Evolutionary conservation across 2,888 invertebrate species (phyloP).

Genomic region (Adelphocoris suturalis): DNA sequence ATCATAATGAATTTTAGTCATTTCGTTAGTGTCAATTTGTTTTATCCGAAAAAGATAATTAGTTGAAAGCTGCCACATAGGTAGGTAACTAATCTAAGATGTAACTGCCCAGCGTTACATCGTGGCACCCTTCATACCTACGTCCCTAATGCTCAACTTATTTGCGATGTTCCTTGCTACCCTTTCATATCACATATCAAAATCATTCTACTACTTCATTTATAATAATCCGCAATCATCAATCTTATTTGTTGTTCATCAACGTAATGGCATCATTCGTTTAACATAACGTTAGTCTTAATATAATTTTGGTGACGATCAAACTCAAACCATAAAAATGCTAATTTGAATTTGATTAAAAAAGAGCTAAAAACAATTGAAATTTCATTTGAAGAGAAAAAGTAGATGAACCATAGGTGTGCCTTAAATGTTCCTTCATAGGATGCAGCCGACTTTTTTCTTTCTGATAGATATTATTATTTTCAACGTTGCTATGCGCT

Average conservation of each 20-base stretch:
- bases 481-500: background rate
- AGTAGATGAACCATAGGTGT: constrained; percentile 52
- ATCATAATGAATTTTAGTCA: constrained; percentile 35
- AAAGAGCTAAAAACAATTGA: background rate
- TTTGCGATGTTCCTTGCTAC: constrained; percentile 3
- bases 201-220: background rate
- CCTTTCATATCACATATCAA: constrained; percentile 28
- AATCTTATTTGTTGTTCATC: no score
- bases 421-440: constrained; percentile 47
- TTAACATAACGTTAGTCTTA: no score
- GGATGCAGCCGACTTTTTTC: background rate
- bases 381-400: background rate
- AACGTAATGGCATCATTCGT: no score
- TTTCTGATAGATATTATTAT: background rate
- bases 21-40: background rate
- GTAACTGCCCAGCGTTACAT: background rate
- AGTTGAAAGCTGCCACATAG: background rate
- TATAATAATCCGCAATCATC: no score
- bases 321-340: background rate
- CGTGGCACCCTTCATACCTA: background rate
- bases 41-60: background rate
- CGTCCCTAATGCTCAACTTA: constrained; percentile 1
- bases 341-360: background rate
- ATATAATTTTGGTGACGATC: no score
- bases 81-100: background rate